Evolutionary conservation across 2,797 vertebrate genomes (phyloP).

Genomic region (Nyctibius grandis): DNA sequence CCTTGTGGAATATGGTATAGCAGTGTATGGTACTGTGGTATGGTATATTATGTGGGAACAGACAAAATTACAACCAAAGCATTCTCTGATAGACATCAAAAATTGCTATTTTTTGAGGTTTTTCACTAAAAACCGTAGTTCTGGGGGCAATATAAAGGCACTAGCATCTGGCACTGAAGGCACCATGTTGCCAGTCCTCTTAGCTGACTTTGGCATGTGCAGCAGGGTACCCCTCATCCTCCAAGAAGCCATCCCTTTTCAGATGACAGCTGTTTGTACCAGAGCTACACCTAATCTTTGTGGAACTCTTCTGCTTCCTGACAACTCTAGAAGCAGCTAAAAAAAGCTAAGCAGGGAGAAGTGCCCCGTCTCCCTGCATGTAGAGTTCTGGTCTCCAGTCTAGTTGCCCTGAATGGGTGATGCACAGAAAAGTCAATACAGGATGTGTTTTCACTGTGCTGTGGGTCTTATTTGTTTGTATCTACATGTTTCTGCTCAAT

Average conservation of each 20-base stretch:
- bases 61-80: not conserved
- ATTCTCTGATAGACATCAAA: not conserved
- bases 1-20: not conserved
- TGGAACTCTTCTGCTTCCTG: not conserved
- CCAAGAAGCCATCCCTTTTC: not conserved
- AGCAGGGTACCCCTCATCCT: not conserved
- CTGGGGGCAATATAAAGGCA: not conserved
- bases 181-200: accelerated
- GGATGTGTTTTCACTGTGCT: not conserved
- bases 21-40: accelerated
- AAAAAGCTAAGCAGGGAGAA: not conserved
- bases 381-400: not conserved
- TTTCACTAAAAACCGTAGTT: not conserved
- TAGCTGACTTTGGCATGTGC: accelerated
- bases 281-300: accelerated
- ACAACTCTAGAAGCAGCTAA: not conserved
- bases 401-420: not conserved
- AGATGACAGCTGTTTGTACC: not conserved
- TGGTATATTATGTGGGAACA: not conserved
- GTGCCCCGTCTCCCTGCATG: not conserved
- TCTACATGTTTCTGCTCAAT: accelerated
- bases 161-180: not conserved
- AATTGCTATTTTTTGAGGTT: not conserved
- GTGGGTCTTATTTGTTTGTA: not conserved
- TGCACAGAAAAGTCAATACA: too few species aligned